Evolutionary conservation across 2,888 invertebrate species (phyloP).

Genomic region (Rhorus exstirpatorius): DNA sequence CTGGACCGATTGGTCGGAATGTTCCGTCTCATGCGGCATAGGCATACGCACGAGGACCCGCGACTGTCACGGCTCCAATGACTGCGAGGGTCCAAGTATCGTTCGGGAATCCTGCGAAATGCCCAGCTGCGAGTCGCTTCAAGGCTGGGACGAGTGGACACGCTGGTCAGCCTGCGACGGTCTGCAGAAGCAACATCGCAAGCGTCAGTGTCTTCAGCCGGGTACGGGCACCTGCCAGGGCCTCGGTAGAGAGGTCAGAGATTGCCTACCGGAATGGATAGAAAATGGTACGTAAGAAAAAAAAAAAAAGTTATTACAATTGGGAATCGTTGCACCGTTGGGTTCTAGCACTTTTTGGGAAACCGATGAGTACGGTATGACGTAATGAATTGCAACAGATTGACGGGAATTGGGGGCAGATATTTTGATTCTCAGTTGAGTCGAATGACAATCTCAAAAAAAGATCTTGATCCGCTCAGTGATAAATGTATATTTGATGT

Average conservation of each 20-base stretch:
- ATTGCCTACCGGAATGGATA: slow-evolving; percentile 87
- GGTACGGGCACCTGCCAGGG: slow-evolving; percentile 90
- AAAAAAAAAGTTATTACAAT: neutral
- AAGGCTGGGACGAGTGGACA: slow-evolving; percentile 93
- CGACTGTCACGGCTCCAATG: slow-evolving; percentile 87
- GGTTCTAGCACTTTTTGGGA: too few relatives aligned
- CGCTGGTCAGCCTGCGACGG: slow-evolving; percentile 90
- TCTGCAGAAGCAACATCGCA: slow-evolving; percentile 90
- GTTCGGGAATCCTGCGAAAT: slow-evolving; percentile 91
- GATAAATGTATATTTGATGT: too few relatives aligned
- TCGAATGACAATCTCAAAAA: too few relatives aligned
- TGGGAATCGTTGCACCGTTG: too few relatives aligned
- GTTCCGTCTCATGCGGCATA: slow-evolving; percentile 91
- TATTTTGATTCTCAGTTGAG: too few relatives aligned
- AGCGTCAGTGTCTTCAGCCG: slow-evolving; percentile 89
- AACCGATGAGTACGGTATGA: too few relatives aligned
- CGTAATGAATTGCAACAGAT: too few relatives aligned
- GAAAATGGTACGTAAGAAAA: slow-evolving; percentile 80
- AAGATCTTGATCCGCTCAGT: too few relatives aligned
- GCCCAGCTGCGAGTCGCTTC: slow-evolving; percentile 90
- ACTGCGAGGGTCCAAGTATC: slow-evolving; percentile 89
- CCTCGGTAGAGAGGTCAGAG: slow-evolving; percentile 89
- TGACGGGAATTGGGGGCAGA: too few relatives aligned
- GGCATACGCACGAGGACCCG: slow-evolving; percentile 91
- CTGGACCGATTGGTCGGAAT: slow-evolving; percentile 95